phyloP scores from a whole-genome alignment of 2,797 vertebrate species.

The Eleutherodactylus coqui region DNA sequence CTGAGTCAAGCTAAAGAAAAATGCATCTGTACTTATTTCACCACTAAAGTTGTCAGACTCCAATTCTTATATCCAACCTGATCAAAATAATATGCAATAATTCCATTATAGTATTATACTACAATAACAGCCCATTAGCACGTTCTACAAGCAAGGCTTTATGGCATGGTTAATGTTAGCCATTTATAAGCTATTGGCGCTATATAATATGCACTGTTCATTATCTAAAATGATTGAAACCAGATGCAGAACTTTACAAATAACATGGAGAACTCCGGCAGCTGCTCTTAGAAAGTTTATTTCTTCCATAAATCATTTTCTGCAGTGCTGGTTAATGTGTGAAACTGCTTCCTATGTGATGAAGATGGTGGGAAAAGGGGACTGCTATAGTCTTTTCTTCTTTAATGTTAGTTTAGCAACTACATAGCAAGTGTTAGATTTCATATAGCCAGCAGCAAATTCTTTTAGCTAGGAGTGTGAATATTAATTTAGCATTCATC shows the following conservation, averaged over 20 bases:
- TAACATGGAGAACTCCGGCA: constrained; percentile 10
- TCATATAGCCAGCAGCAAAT: constrained; percentile 51
- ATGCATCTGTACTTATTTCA: too few relatives aligned
- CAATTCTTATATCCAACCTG: background rate
- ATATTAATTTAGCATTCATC: constrained; percentile 57
- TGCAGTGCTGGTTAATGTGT: constrained; percentile 1
- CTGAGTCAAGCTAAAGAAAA: too few relatives aligned
- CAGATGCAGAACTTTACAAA: constrained; percentile 37
- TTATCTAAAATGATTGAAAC: constrained; percentile 7
- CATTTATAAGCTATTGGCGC: constrained; percentile 1
- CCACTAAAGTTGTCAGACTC: background rate
- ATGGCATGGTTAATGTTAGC: background rate
- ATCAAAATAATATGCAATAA: background rate
- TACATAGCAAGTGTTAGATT: constrained; percentile 43
- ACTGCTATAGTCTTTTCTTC: background rate
- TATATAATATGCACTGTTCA: background rate
- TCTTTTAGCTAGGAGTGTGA: constrained; percentile 55
- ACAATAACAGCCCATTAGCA: background rate
- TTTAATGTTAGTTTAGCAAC: constrained; percentile 17
- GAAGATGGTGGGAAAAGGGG: background rate
- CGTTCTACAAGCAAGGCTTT: background rate
- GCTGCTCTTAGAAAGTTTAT: constrained; percentile 43
- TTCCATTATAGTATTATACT: background rate
- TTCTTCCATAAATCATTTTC: constrained; percentile 33
- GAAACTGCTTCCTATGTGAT: background rate